These are phyloP conservation scores for Belgica antarctica DNA, from an alignment of 2,888 invertebrate species.

Conservation along the genomic window DNA sequence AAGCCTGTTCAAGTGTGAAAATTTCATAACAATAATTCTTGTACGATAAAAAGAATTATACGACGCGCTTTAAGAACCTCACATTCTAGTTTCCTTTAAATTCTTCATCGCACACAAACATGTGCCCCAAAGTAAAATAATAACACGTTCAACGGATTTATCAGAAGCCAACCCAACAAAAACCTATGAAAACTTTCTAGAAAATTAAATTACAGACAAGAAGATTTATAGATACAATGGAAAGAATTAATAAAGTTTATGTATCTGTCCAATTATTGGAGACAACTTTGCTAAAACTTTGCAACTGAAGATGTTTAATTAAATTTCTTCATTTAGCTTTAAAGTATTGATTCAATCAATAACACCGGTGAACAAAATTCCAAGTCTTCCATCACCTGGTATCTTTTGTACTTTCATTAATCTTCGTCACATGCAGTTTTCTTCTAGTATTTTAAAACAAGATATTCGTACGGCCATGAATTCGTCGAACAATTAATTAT, in stretches of 20 bases:
- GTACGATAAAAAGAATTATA: too few relatives aligned
- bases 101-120: too few relatives aligned
- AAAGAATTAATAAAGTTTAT: slow-evolving; percentile 20
- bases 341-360: slow-evolving; percentile 7
- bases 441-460: too few relatives aligned
- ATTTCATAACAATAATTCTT: too few relatives aligned
- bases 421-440: slow-evolving; percentile 38
- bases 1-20: too few relatives aligned
- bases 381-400: slow-evolving; percentile 2
- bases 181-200: slow-evolving; percentile 12
- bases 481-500: too few relatives aligned
- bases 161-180: too few relatives aligned
- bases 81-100: too few relatives aligned
- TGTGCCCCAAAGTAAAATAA: too few relatives aligned
- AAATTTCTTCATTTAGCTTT: background rate
- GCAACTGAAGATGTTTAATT: background rate
- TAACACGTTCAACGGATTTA: too few relatives aligned
- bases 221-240: background rate
- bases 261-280: background rate
- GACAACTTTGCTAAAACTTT: background rate
- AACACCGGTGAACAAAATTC: background rate
- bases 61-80: too few relatives aligned
- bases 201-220: slow-evolving; percentile 1
- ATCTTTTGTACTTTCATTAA: slow-evolving; percentile 36
- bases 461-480: too few relatives aligned